These are phyloP conservation scores for Tridacna gigas DNA, from an alignment of 2,888 invertebrate genomes.

Conservation along the genomic window DNA sequence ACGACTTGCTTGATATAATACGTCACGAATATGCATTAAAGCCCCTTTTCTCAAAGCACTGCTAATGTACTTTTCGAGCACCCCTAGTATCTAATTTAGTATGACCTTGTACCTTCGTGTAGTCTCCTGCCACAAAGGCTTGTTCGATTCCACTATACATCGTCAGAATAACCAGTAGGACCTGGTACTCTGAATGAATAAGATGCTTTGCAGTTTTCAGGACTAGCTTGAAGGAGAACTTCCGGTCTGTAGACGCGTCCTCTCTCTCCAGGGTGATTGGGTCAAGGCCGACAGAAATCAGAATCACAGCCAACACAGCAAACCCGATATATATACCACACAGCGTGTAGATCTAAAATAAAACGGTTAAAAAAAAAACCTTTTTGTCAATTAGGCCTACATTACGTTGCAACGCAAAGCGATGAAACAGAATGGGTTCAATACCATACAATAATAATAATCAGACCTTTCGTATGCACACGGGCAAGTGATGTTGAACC, in stretches of 20 bases:
- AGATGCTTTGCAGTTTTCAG: slow-evolving; percentile 93
- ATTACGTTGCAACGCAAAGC: too few species aligned
- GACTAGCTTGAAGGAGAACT: slow-evolving; percentile 69
- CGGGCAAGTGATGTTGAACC: too few species aligned
- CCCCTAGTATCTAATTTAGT: not conserved
- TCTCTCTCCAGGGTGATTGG: slow-evolving; percentile 79
- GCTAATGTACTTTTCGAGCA: too few species aligned
- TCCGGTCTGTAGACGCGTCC: slow-evolving; percentile 38
- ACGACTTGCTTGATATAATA: too few species aligned
- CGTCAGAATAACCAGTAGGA: slow-evolving; percentile 96
- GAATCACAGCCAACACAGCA: slow-evolving; percentile 92
- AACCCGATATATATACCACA: slow-evolving; percentile 95
- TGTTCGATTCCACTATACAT: slow-evolving; percentile 99
- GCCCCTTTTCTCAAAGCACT: too few species aligned
- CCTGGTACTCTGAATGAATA: slow-evolving; percentile 93
- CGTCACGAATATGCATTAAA: too few species aligned
- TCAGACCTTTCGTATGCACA: too few species aligned
- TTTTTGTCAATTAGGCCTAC: too few species aligned
- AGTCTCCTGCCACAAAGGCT: slow-evolving; percentile 95
- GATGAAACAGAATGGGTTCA: too few species aligned
- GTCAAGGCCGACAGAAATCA: slow-evolving; percentile 95
- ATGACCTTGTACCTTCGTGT: slow-evolving; percentile 85
- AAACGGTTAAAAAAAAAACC: too few species aligned
- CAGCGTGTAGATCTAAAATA: slow-evolving; percentile 92
- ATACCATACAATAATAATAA: too few species aligned